phyloP scores from a whole-genome alignment of 2,797 vertebrate species.

The Salmo trutta region DNA sequence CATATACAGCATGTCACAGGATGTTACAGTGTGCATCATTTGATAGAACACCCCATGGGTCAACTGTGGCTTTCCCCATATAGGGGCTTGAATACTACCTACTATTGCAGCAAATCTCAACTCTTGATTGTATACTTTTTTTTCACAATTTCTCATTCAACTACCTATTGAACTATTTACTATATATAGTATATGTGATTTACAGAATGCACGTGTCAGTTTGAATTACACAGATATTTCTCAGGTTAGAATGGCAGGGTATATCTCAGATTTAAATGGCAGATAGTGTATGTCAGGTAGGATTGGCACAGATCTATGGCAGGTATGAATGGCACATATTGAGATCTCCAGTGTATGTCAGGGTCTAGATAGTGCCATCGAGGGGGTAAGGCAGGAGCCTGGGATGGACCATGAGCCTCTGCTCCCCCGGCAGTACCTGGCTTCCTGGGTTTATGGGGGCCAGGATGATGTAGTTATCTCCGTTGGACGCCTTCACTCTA shows the following conservation, averaged over 20 bases:
- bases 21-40: constrained; percentile 38
- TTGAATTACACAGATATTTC: background rate
- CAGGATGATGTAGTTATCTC: constrained; percentile 94
- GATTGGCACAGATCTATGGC: too few relatives aligned
- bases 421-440: constrained; percentile 82
- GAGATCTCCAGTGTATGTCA: background rate
- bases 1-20: constrained; percentile 42
- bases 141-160: background rate
- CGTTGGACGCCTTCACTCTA: constrained; percentile 78
- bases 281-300: background rate
- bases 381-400: constrained; percentile 75
- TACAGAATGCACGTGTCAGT: background rate
- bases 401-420: constrained; percentile 71
- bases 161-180: background rate
- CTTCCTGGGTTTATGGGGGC: constrained; percentile 88
- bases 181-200: background rate
- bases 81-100: constrained; percentile 8
- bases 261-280: background rate
- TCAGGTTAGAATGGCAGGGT: background rate
- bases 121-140: too few relatives aligned
- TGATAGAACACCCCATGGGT: constrained; percentile 22
- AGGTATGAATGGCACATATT: background rate
- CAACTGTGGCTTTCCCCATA: constrained; percentile 15
- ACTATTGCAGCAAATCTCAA: background rate
- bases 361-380: constrained; percentile 55